phyloP scores from a whole-genome alignment of 35 echinoderm and acorn worm species.

The Diadema setosum region DNA sequence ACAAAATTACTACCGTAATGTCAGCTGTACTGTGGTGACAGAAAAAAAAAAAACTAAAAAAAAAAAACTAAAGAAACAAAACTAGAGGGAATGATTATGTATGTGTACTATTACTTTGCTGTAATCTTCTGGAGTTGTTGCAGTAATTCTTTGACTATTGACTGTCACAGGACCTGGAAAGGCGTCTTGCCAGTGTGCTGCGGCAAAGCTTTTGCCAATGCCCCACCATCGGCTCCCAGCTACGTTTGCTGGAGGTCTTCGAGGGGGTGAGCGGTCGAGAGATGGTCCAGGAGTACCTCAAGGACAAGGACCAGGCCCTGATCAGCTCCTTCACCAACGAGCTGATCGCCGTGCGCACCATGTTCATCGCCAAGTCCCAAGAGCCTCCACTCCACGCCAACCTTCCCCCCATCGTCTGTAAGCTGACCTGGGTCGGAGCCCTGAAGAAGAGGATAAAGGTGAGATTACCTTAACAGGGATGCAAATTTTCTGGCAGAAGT shows the following conservation, averaged over 20 bases:
- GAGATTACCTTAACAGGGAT: neutral
- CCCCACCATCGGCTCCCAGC: constrained; percentile 91
- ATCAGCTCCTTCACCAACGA: constrained; percentile 81
- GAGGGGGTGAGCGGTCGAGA: constrained; percentile 95
- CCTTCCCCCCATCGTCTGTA: constrained; percentile 84
- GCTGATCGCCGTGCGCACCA: constrained; percentile 82
- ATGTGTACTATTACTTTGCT: too few species aligned
- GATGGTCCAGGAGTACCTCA: constrained; percentile 93
- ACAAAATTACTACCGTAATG: too few species aligned
- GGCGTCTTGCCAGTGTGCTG: constrained; percentile 71
- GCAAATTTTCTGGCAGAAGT: too few species aligned
- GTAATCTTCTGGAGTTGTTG: too few species aligned
- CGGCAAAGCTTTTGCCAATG: constrained; percentile 97
- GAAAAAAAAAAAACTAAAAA: too few species aligned
- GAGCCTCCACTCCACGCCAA: constrained; percentile 69
- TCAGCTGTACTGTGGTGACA: too few species aligned
- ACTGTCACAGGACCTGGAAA: constrained; percentile 79
- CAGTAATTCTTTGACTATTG: too few species aligned
- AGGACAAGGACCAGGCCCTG: constrained; percentile 93
- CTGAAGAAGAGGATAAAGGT: constrained; percentile 85
- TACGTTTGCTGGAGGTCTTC: constrained; percentile 95
- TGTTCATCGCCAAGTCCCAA: constrained; percentile 70
- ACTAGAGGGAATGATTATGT: too few species aligned
- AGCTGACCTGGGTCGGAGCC: constrained; percentile 89
- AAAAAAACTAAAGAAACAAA: too few species aligned